These are phyloP conservation scores for Gnatocerus cornutus DNA, from an alignment of 2,888 invertebrate genomes.

Conservation along the genomic window DNA sequence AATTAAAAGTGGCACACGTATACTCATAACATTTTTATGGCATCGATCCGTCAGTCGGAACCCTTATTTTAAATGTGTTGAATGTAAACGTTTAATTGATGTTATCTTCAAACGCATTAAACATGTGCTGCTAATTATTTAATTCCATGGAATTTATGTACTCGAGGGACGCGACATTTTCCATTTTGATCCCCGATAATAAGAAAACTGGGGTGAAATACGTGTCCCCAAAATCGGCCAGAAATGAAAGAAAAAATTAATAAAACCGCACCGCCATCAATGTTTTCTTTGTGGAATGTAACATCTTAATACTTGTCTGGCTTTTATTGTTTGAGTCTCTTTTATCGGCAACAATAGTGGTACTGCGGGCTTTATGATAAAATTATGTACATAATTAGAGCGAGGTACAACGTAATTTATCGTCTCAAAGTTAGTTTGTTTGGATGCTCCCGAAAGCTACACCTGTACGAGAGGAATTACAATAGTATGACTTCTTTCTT, in stretches of 20 bases:
- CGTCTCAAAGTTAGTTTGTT: conserved; percentile 28
- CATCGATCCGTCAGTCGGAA: conserved; percentile 21
- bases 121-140: conserved; percentile 37
- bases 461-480: conserved; percentile 30
- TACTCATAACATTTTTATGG: conserved; percentile 33
- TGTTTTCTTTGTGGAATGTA: conserved; percentile 42
- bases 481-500: conserved; percentile 13
- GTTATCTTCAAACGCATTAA: conserved; percentile 27
- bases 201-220: conserved; percentile 12
- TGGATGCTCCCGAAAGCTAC: conserved; percentile 38
- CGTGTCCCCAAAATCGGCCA: conserved; percentile 12
- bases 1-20: conserved; percentile 32
- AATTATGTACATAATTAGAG: conserved; percentile 50
- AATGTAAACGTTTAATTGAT: conserved; percentile 42
- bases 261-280: conserved; percentile 35
- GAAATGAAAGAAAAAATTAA: conserved; percentile 25
- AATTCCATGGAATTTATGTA: conserved; percentile 32
- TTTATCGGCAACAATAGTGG: conserved; percentile 47
- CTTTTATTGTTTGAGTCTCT: conserved; percentile 46
- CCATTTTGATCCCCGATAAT: conserved; percentile 19
- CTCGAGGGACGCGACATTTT: conserved; percentile 9
- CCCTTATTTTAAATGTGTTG: conserved; percentile 42
- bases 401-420: conserved; percentile 36
- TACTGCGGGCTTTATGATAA: conserved; percentile 43
- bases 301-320: conserved; percentile 48